Conservation (phyloP, 2,888 invertebrate species). For the Dryobota labecula region DNA sequence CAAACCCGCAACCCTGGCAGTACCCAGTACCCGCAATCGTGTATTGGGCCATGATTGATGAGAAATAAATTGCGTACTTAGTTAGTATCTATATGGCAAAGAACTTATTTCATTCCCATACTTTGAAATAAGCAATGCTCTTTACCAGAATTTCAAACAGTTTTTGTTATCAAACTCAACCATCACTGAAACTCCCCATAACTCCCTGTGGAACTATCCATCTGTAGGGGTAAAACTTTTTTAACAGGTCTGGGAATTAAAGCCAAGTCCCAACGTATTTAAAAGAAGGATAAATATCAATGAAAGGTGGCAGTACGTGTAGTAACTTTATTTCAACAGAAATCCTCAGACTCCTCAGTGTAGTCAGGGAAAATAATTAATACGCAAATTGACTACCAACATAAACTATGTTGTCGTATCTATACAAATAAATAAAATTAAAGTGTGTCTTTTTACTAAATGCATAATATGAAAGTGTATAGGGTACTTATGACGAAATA, state of each 20-base stretch:
- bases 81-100: not conserved
- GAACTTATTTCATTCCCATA: not conserved
- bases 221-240: conserved; percentile 30
- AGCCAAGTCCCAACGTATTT: conserved; percentile 23
- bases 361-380: not conserved
- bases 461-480: no score
- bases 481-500: no score
- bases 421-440: no score
- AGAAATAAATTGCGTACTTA: not conserved
- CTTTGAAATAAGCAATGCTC: not conserved
- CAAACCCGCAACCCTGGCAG: no score
- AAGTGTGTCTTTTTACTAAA: no score
- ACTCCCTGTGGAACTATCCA: conserved; percentile 38
- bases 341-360: conserved; percentile 2
- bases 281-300: conserved; percentile 38
- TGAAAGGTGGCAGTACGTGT: conserved; percentile 12
- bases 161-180: not conserved
- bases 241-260: conserved; percentile 41
- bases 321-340: not conserved
- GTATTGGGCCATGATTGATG: not conserved
- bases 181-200: not conserved
- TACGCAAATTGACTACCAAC: not conserved
- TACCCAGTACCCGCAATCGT: no score
- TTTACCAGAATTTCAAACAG: not conserved
- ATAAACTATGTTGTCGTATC: not conserved